These are phyloP conservation scores for Hirtodrosophila histrioides DNA, from an alignment of 2,888 invertebrate genomes.

Conservation along the genomic window DNA sequence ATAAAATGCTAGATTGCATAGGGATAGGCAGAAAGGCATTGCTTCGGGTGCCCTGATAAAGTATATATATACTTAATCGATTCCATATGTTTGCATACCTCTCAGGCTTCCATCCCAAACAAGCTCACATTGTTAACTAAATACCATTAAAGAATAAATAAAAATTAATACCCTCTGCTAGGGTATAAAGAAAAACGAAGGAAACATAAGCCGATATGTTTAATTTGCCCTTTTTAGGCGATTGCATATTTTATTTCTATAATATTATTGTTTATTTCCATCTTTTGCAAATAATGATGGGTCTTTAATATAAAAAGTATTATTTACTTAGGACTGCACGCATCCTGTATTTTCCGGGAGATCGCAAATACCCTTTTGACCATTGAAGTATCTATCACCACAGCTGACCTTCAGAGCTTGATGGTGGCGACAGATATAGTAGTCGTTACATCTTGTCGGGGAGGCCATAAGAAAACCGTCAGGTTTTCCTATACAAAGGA, in stretches of 20 bases:
- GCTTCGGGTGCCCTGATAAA: too few species aligned
- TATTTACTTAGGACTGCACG: constrained; percentile 40
- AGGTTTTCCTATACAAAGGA: constrained; percentile 60
- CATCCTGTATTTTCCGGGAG: constrained; percentile 72
- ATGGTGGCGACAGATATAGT: constrained; percentile 66
- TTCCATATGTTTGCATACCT: too few species aligned
- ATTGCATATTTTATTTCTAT: constrained; percentile 31
- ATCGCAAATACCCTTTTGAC: constrained; percentile 72
- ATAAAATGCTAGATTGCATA: too few species aligned
- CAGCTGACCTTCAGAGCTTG: constrained; percentile 63
- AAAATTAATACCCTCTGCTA: too few species aligned
- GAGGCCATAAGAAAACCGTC: constrained; percentile 70
- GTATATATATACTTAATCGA: too few species aligned
- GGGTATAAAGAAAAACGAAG: too few species aligned
- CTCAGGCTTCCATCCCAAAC: too few species aligned
- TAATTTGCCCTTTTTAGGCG: constrained; percentile 27
- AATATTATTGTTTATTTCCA: neutral
- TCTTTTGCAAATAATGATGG: constrained; percentile 1
- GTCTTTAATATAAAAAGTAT: neutral
- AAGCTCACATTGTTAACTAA: too few species aligned
- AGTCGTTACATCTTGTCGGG: constrained; percentile 68
- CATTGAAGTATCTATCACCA: constrained; percentile 71
- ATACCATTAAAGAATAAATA: too few species aligned
- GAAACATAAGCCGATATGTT: neutral
- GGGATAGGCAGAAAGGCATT: too few species aligned